Conservation (phyloP, 2,113 vertebrate species). For the Psittacus erithacus region DNA sequence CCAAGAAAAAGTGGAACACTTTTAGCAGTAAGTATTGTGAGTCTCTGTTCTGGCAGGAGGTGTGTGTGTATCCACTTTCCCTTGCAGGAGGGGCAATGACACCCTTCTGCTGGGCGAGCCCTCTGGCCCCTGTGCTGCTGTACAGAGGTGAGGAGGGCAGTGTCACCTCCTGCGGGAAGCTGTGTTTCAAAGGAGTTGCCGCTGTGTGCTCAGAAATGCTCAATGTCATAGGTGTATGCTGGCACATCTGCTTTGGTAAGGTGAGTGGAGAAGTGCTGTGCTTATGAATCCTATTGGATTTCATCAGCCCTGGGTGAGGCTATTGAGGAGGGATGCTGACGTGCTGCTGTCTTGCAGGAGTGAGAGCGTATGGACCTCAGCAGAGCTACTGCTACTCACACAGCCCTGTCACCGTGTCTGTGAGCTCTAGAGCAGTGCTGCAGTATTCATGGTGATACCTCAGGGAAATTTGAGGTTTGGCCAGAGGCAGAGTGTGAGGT, state of each 20-base stretch:
- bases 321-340: background rate
- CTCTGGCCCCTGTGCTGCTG: background rate
- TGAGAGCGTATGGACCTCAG: background rate
- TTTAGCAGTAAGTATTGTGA: background rate
- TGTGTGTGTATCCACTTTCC: background rate
- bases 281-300: background rate
- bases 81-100: background rate
- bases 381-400: rapidly evolving
- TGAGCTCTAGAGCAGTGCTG: background rate
- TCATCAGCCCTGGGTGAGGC: background rate
- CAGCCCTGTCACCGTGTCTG: rapidly evolving
- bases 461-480: background rate
- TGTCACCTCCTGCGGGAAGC: background rate
- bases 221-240: background rate
- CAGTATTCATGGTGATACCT: background rate
- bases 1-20: background rate
- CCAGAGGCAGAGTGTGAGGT: background rate
- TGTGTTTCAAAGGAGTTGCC: background rate
- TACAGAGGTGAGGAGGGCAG: background rate
- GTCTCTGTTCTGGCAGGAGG: background rate
- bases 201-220: background rate
- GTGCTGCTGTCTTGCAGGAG: background rate
- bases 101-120: background rate
- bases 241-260: background rate
- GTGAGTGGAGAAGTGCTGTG: background rate